Evolutionary conservation across 2,113 vertebrate genomes (phyloP), one percentile per base, ranked within the genome.

Genomic region (Bostrychus sinensis): DNA sequence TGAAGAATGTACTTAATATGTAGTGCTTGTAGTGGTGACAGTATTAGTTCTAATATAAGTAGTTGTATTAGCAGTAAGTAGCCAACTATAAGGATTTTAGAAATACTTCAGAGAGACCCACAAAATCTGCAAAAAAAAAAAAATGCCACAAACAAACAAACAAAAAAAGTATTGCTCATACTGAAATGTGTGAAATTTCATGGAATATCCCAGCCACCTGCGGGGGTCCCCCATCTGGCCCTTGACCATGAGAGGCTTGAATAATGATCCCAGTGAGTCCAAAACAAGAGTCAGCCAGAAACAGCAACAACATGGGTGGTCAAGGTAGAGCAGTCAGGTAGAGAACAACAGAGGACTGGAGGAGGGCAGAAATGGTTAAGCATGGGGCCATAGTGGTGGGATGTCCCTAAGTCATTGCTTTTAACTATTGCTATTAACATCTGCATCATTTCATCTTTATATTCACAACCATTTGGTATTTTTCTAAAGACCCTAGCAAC

Each of bases 291-390:
- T 39, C 50, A 54, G 58, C 59, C 23, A 79, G 65, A 72, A 61
- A 54, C 41, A 73, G 50, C 41, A 70, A 83, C 80, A 85, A 83
- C 83, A 80, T 81, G 78, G 72, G 73, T 77, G 62, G 82, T 86
- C 85, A 88, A 78, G 73, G 85, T 80, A 83, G 75, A 78, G 72
- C 42, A 28, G 64, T 70, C 82, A 80, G 73, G 72, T 80, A 63
- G 59, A 62, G 56, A 62, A 28, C 65, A 82, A 65, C 46, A 23
- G 51, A 59, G 54, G 41, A 62, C 51, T 38, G n/a, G n/a, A n/a
- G n/a, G 19, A 56, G 69, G 58, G 65, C 56, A 71, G 50, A 17
- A 59, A 64, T 73, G 75, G 72, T 20, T 32, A 67, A 80, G 66
- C 78, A 77, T 81, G 77, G 73, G 80, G n/a, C n/a, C 76, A 76